Base-by-base conservation (phyloP, 2,888 invertebrate species). In the Lepidocyrtoides sp. region DNA sequence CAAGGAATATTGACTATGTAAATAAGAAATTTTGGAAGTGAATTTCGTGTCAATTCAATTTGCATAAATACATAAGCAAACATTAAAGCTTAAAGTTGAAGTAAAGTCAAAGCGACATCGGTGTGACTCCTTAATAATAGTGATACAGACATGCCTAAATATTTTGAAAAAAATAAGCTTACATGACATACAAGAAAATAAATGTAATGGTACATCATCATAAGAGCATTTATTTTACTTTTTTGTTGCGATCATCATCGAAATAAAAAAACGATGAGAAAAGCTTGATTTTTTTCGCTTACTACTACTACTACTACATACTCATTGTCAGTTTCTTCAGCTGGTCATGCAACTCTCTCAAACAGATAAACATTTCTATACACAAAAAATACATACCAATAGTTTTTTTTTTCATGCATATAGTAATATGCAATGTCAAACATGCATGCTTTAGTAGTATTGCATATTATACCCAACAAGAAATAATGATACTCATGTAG, bases 261-360 rank as follows among this genome's bases (percentile, higher is more conserved):
- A 75, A 75, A 36, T 72, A 72, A 54, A 60, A 85, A 85, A 36
- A 69, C 72, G 26, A 87, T 63, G 77, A 84, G 44, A 60, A 77
- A 72, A 81, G 91, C 86, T 75, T 91, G 81, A 91, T 72, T 86
- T 54, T 36, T 69, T 81, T 77, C 57, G 54, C 66, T 54, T 69
- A 66, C 81, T 12, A 77, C 66, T n/a, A n/a, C n/a, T n/a, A n/a
- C n/a, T n/a, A n/a, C n/a, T 23, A 51, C 63, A 60, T 83, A 57
- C 54, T 26, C 44, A 29, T 60, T 77, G 4, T n/a, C 12, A 14
- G 14, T 23, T 88, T 63, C 63, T 44, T 48, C 4, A 84, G 66
- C 88, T 84, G 82, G 91, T 91, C 91, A 88, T 83, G 75, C 91
- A 83, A 91, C 91, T 91, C 87, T 91, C 87, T 88, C 87, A 82